A percentile compares a stretch with the other conserved stretches of the same genome.
Evolutionary conservation across 2,113 vertebrate genomes (phyloP).

Genomic region (Rhagologus leucostigma): DNA sequence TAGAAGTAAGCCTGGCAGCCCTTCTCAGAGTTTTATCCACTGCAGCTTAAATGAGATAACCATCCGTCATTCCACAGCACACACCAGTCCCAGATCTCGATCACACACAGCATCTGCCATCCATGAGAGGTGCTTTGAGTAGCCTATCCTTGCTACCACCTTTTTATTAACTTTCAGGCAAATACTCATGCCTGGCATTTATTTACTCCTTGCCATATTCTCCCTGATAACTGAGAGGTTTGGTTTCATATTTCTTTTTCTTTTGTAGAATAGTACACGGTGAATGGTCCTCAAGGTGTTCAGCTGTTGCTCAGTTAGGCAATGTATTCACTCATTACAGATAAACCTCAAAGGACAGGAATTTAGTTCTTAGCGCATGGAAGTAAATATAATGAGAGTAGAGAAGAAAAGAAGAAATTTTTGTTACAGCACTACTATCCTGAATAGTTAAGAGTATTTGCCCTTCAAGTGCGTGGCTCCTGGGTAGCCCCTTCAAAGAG

Average conservation of each 20-base stretch:
- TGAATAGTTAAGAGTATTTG: not conserved
- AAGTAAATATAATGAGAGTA: not conserved
- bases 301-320: not conserved
- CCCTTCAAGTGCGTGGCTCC: not conserved
- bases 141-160: not conserved
- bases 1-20: constrained; percentile 1
- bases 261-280: not conserved
- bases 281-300: not conserved
- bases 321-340: not conserved
- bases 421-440: not conserved
- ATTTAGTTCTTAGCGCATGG: not conserved
- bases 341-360: not conserved
- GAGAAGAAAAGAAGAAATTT: not conserved
- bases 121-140: not conserved
- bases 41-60: constrained; percentile 6
- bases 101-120: not conserved
- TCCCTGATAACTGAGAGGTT: not conserved
- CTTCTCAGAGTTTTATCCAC: not conserved
- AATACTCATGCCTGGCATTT: not conserved
- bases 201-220: not conserved
- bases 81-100: not conserved
- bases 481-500: not conserved
- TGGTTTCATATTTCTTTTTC: not conserved
- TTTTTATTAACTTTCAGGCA: not conserved
- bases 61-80: not conserved